phyloP scores from a whole-genome alignment of 2,888 invertebrate genomes.

The Caenorhabditis uteleia region DNA sequence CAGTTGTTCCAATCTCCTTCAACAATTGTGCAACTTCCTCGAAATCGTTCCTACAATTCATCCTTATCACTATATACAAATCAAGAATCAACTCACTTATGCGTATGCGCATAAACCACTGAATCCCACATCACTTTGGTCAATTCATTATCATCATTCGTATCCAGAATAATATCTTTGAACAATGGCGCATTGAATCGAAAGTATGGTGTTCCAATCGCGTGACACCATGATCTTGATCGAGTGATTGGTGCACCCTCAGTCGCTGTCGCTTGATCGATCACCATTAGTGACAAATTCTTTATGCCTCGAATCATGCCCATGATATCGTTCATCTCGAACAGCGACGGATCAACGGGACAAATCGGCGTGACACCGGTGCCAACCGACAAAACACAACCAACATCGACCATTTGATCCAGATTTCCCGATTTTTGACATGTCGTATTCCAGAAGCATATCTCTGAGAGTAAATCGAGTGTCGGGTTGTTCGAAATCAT shows the following conservation, averaged over 20 bases:
- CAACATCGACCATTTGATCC: slow-evolving; percentile 76
- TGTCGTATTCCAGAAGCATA: slow-evolving; percentile 86
- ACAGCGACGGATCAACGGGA: slow-evolving; percentile 78
- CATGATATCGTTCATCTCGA: slow-evolving; percentile 75
- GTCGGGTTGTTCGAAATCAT: slow-evolving; percentile 94
- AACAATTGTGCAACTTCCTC: slow-evolving; percentile 44
- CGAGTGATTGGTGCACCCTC: slow-evolving; percentile 93
- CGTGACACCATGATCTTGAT: slow-evolving; percentile 89
- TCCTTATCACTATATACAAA: not conserved
- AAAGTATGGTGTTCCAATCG: slow-evolving; percentile 83
- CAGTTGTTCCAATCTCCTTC: slow-evolving; percentile 44
- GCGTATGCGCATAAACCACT: slow-evolving; percentile 60
- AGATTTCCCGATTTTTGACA: slow-evolving; percentile 72
- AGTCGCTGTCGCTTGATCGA: slow-evolving; percentile 90
- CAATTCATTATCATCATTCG: slow-evolving; percentile 60
- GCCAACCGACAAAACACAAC: slow-evolving; percentile 83
- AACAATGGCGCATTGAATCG: slow-evolving; percentile 85
- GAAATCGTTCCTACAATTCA: slow-evolving; percentile 45
- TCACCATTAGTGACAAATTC: slow-evolving; percentile 83
- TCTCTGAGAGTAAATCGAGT: slow-evolving; percentile 89
- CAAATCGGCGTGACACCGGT: slow-evolving; percentile 73
- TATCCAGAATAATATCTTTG: slow-evolving; percentile 69
- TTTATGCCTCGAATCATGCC: slow-evolving; percentile 77
- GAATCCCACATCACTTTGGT: slow-evolving; percentile 68
- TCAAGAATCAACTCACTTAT: slow-evolving; percentile 22